These are phyloP conservation scores for Seriola rivoliana DNA, from an alignment of 2,113 vertebrate species.

Conservation along the genomic window DNA sequence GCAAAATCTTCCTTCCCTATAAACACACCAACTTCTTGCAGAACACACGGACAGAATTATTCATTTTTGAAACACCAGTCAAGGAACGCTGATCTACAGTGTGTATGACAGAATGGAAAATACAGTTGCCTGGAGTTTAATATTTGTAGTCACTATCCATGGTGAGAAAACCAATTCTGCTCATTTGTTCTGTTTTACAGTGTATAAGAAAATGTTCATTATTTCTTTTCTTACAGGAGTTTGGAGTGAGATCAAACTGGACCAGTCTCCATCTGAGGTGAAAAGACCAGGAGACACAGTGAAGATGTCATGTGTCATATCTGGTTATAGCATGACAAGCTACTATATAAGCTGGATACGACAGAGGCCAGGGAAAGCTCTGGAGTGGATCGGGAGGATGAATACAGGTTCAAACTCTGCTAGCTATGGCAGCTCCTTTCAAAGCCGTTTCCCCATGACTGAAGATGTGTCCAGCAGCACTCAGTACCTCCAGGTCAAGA, in stretches of 20 bases:
- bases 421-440: not conserved
- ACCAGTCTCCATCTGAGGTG: conserved; percentile 25
- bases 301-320: conserved; percentile 30
- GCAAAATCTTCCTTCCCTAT: not conserved
- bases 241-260: conserved; percentile 28
- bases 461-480: conserved; percentile 50
- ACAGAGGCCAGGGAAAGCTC: conserved; percentile 40
- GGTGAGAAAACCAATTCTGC: not conserved
- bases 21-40: not conserved
- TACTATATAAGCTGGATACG: conserved; percentile 31
- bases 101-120: not conserved
- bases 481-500: conserved; percentile 46
- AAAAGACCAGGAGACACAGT: conserved; percentile 42
- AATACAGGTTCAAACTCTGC: not conserved
- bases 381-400: conserved; percentile 52
- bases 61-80: no score
- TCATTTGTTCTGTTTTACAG: no score
- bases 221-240: conserved; percentile 11
- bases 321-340: not conserved
- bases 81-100: no score
- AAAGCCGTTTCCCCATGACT: conserved; percentile 43
- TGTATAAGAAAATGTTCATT: not conserved
- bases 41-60: no score
- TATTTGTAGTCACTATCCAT: not conserved
- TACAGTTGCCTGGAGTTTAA: not conserved